Evolutionary conservation across 2,888 invertebrate species (phyloP), one percentile per base, ranked within the genome.

Genomic region (Drosophila limbata): DNA sequence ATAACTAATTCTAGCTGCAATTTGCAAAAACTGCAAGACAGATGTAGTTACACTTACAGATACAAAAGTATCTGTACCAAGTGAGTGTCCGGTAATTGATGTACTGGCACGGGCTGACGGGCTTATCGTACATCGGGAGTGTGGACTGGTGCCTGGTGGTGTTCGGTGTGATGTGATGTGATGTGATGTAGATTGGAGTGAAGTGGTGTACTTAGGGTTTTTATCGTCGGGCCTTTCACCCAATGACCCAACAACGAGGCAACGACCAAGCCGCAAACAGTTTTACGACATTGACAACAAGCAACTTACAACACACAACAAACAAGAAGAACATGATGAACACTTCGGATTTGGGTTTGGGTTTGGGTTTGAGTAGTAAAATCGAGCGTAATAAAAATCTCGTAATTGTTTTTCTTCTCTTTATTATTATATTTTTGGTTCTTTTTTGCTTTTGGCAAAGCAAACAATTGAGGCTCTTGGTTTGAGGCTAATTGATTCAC

Each of bases 401-500:
- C 84, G 64, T 83, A 88, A 83, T 88, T 88, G 83, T 74, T 69
- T 85, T 59, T 21, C 25, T 61, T 45, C n/a, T 17, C 25, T 64
- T 59, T 33, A 33, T 21, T 63, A 31, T 53, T 48, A 17, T 76
- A 70, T 71, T 10, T 25, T 25, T 25, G 5, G 25, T 56, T 15
- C 47, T 42, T 40, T 56, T 11, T 73, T 5, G 25, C 25, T 79
- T 85, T 87, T 79, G 79, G 82, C 82, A 84, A 84, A 69, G 55
- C 51, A 51, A 63, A 81, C 87, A 87, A 86, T 84, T 84, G 84
- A 64, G 75, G 39, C 42, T 37, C 64, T 55, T 39, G 48, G 71
- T 33, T 73, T 53, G 78, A 50, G 74, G 69, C 89, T 90, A 90
- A 90, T 90, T 90, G 88, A 87, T 90, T 90, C 90, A 90, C 91